These are phyloP conservation scores for Papilio dardanus DNA, from an alignment of 1,140 invertebrate genomes.

Conservation along the genomic window DNA sequence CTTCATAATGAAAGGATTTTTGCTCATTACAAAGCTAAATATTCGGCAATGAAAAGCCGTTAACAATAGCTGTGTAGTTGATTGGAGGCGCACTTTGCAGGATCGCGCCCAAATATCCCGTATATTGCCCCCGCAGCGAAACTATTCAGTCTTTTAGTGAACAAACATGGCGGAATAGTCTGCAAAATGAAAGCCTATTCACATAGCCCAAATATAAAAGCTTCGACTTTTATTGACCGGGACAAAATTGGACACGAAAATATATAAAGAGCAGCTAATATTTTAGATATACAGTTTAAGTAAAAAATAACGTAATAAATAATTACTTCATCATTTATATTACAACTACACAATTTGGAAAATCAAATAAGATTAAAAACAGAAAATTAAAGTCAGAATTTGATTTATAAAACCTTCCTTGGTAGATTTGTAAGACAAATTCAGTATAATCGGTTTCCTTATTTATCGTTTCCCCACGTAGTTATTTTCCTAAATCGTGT, in stretches of 20 bases:
- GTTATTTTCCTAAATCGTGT: constrained; percentile 9
- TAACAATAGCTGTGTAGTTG: constrained; percentile 24
- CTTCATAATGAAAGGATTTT: not conserved
- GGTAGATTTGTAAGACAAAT: not conserved
- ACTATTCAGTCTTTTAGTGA: constrained; percentile 33
- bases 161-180: constrained; percentile 30
- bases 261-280: not conserved
- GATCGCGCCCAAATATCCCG: constrained; percentile 28
- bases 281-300: no score
- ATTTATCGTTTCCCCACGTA: not conserved
- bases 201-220: constrained; percentile 10
- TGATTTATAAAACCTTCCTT: not conserved
- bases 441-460: not conserved
- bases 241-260: not conserved
- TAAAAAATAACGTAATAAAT: no score
- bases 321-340: no score
- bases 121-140: constrained; percentile 33
- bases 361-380: no score
- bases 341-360: no score
- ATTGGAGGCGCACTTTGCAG: constrained; percentile 26
- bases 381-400: not conserved
- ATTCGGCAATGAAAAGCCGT: constrained; percentile 33
- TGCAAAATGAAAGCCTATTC: constrained; percentile 24
- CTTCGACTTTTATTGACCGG: constrained; percentile 22
- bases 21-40: constrained; percentile 32